A percentile compares a stretch with the other conserved stretches of the same genome.
Conservation (phyloP, 2,113 vertebrate genomes). For the Tachycineta bicolor region DNA sequence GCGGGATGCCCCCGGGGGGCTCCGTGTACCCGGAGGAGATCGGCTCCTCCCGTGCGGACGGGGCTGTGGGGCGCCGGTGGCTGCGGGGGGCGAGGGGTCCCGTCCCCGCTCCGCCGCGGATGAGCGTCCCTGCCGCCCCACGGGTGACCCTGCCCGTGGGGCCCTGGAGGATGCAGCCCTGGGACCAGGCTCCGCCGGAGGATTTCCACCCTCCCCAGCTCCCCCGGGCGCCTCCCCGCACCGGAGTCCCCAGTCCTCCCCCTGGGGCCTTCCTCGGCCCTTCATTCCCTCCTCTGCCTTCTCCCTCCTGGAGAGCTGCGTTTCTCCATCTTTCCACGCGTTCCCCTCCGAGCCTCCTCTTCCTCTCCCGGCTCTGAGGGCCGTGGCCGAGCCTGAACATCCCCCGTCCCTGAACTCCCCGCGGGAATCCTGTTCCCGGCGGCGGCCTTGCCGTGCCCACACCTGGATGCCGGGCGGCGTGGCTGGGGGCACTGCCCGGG, state of each 20-base stretch:
- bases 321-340: neutral
- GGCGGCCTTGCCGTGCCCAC: neutral
- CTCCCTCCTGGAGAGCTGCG: neutral
- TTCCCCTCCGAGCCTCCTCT: neutral
- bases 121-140: neutral
- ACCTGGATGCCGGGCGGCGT: accelerated
- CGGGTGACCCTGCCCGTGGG: neutral
- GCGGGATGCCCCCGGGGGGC: neutral
- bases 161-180: neutral
- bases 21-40: neutral
- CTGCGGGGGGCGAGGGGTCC: neutral
- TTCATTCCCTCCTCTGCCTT: neutral
- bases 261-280: neutral
- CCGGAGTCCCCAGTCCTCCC: neutral
- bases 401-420: neutral
- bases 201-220: neutral
- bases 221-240: neutral
- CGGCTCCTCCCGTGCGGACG: neutral
- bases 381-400: neutral
- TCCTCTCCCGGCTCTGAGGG: neutral
- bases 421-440: accelerated
- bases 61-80: neutral
- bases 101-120: neutral
- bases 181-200: neutral
- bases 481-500: accelerated